Percentiles rank a stretch among this genome's conserved stretches.
Conservation (phyloP, 2,113 vertebrate genomes). For the Trematomus loennbergii region DNA sequence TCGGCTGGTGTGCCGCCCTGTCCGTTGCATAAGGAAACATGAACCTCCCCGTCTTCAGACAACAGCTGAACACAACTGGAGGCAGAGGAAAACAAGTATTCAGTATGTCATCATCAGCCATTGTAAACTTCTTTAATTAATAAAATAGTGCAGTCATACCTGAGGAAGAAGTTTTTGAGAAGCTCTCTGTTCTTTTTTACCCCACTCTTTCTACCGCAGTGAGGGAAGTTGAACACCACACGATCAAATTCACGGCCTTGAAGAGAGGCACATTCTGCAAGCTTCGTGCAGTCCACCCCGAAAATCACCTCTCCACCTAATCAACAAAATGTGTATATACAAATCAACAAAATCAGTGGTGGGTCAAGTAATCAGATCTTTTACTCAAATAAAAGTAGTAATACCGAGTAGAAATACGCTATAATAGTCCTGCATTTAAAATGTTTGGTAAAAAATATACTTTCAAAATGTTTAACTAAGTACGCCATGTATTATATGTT, state of each 20-base stretch:
- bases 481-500: too few species aligned
- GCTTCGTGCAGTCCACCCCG: slow-evolving; percentile 89
- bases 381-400: too few species aligned
- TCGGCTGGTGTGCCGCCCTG: slow-evolving; percentile 95
- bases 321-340: background rate
- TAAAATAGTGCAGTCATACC: slow-evolving; percentile 74
- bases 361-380: too few species aligned
- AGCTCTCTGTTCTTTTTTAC: slow-evolving; percentile 94
- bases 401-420: too few species aligned
- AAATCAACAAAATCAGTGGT: background rate
- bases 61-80: slow-evolving; percentile 89
- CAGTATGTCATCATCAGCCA: background rate
- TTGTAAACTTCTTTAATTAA: background rate
- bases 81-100: slow-evolving; percentile 8
- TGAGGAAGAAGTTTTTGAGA: slow-evolving; percentile 90
- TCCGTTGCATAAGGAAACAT: slow-evolving; percentile 92
- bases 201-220: slow-evolving; percentile 95
- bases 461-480: too few species aligned
- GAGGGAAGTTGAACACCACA: slow-evolving; percentile 96
- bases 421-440: too few species aligned
- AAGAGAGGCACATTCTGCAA: slow-evolving; percentile 80
- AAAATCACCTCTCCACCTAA: slow-evolving; percentile 89
- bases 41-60: slow-evolving; percentile 87
- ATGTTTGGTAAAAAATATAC: too few species aligned
- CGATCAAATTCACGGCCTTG: slow-evolving; percentile 82